These are phyloP conservation scores for Momotus momota DNA, from an alignment of 2,797 vertebrate genomes.

Conservation along the genomic window DNA sequence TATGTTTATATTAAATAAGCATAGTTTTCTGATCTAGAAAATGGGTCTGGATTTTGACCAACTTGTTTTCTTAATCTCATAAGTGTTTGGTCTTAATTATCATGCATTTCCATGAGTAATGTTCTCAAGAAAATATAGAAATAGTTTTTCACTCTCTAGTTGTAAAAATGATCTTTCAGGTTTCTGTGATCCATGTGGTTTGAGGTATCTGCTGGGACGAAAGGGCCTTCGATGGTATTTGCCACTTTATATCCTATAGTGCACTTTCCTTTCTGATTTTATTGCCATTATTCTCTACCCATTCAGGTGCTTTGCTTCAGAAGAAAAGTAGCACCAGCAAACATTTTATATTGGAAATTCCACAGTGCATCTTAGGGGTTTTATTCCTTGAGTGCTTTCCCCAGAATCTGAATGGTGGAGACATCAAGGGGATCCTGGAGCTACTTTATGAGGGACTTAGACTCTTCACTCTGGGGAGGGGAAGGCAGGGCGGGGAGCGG, in stretches of 20 bases:
- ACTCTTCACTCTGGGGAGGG: background rate
- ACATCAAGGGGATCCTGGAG: slow-evolving; percentile 40
- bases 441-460: slow-evolving; percentile 21
- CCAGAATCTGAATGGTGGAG: background rate
- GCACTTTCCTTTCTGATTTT: background rate
- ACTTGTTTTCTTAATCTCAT: background rate
- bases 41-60: background rate
- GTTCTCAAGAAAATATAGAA: background rate
- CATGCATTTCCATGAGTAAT: background rate
- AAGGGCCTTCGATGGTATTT: background rate
- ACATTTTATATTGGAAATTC: background rate
- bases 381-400: background rate
- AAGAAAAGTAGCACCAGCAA: background rate
- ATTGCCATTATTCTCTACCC: background rate
- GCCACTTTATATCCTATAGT: background rate
- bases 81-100: background rate
- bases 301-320: background rate
- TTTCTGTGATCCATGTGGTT: background rate
- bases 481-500: background rate
- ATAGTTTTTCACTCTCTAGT: background rate
- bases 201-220: background rate
- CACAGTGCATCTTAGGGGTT: background rate
- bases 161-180: background rate
- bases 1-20: background rate
- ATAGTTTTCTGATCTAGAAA: background rate